Base-by-base conservation (phyloP, 2,113 vertebrate species). In the Piliocolobus tephrosceles region DNA sequence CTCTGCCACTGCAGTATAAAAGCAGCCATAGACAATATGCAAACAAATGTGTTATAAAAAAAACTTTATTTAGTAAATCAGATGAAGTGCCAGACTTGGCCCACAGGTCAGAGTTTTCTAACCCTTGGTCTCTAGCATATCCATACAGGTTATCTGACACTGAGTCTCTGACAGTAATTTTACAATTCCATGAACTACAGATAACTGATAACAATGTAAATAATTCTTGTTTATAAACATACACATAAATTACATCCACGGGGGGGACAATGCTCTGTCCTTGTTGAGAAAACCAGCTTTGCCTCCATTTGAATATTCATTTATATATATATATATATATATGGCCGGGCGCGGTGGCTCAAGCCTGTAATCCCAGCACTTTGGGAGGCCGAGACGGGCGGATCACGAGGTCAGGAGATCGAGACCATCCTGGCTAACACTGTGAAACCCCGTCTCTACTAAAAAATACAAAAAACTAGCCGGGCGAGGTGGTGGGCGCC, bases 191-290 rank as follows among this genome's bases (percentile, higher is more conserved):
- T 40, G 57, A 52, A 3, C 38, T 90, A 43, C 18, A 87, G 43
- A 50, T 73, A 72, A 55, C 20, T 66, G 30, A 90, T 25, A 89
- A 25, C 30, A 61, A 84, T 66, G 57, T 23, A 88, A 79, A 64
- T 50, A 82, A 64, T 83, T 72, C 32, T 85, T 87, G 16, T 64
- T 90, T 90, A 87, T 81, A 90, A 83, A 86, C 68, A 92, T 7
- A 27, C 38, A 61, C 52, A 52, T 50, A 78, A 50, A 72, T 83
- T 58, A 70, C 38, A 66, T 57, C 80, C 38, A 40, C 10, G 43
- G 50, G 35, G 73, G 27, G 27, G 17, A 57, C 3, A 55, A 57
- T 13, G 43, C 35, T 58, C 57, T 50, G 50, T 11, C 25, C 7
- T n/a, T 50, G 25, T 70, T 25, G 43, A 64, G 11, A 81, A 79